Conservation (phyloP, 2,888 invertebrate species). For the Stomorhina lunata region DNA sequence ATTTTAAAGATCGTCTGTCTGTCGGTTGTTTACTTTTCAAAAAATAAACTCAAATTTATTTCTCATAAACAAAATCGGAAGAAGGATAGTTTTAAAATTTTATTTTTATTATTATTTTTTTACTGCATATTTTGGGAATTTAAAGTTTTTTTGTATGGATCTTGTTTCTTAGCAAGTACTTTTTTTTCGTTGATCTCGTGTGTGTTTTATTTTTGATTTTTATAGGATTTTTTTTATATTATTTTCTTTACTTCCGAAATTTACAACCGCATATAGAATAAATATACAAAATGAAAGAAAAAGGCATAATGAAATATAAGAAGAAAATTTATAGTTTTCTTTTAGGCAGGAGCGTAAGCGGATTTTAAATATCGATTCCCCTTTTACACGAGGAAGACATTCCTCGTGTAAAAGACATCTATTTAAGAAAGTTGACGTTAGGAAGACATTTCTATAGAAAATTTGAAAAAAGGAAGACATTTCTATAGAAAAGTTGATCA, state of each 20-base stretch:
- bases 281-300: constrained; percentile 34
- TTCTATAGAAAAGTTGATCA: too few relatives aligned
- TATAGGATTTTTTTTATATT: constrained; percentile 27
- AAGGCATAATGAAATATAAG: neutral
- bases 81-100: constrained; percentile 28
- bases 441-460: too few relatives aligned
- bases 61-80: constrained; percentile 44
- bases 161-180: constrained; percentile 60
- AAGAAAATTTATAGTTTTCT: too few relatives aligned
- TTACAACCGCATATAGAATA: constrained; percentile 59
- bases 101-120: constrained; percentile 26
- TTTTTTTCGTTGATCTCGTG: neutral
- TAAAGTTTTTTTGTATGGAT: constrained; percentile 51
- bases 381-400: too few relatives aligned
- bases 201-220: neutral
- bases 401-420: too few relatives aligned
- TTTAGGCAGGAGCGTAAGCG: neutral
- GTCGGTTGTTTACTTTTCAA: neutral
- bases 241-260: constrained; percentile 58
- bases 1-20: neutral
- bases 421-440: too few relatives aligned
- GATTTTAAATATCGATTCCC: too few relatives aligned
- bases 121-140: too few relatives aligned
- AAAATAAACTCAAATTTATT: neutral
- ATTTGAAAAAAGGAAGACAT: too few relatives aligned